Evolutionary conservation across 2,888 invertebrate species (phyloP).

Genomic region (Meganola albula): DNA sequence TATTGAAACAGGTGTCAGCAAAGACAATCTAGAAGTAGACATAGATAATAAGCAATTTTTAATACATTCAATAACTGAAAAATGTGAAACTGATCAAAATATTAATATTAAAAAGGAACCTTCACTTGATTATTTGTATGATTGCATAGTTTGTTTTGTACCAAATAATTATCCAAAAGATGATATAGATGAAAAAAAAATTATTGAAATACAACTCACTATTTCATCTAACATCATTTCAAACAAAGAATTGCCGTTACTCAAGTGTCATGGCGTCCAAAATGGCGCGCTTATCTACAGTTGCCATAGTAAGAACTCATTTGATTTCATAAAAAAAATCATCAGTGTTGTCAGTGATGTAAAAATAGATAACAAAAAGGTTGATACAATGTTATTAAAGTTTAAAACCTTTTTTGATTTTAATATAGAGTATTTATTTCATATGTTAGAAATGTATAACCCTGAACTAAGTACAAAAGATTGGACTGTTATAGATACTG

Average conservation of each 20-base stretch:
- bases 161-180: constrained; percentile 21
- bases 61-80: too few relatives aligned
- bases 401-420: constrained; percentile 29
- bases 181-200: constrained; percentile 15
- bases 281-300: constrained; percentile 42
- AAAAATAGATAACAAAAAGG: constrained; percentile 11
- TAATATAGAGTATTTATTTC: constrained; percentile 27
- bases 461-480: constrained; percentile 28
- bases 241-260: constrained; percentile 31
- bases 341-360: constrained; percentile 20
- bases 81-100: neutral
- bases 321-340: constrained; percentile 27
- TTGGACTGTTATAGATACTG: constrained; percentile 35
- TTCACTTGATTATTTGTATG: too few relatives aligned
- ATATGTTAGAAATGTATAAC: constrained; percentile 42
- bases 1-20: neutral
- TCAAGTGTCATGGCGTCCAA: constrained; percentile 47
- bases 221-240: constrained; percentile 31
- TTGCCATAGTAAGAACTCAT: constrained; percentile 39
- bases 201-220: constrained; percentile 12
- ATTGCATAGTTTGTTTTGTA: constrained; percentile 24
- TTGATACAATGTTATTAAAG: constrained; percentile 31
- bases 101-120: neutral
- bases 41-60: neutral
- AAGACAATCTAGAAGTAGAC: neutral